Base-by-base conservation (phyloP, 53 echinoderm and acorn worm species). In the Apostichopus leukothele region DNA sequence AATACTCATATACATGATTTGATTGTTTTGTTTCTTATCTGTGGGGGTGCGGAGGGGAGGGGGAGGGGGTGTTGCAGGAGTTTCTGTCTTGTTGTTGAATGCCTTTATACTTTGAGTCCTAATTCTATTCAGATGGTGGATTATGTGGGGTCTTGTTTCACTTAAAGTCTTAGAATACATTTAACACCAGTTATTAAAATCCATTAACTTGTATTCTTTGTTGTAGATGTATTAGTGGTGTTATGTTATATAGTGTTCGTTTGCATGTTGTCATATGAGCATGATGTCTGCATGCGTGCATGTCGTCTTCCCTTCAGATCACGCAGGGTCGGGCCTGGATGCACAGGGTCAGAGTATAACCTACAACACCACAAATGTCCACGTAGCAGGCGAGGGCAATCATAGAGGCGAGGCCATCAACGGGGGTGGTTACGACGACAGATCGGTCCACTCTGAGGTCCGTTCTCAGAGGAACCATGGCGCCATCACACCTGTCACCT, bases 341-440 rank as follows among this genome's bases (percentile, higher is more conserved):
- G 23, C 88, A 90, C 25, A 89, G 87, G 77, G 91, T 91, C 67
- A 85, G 68, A 91, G 63, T 75, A 91, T 94, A 53, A 94, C 91
- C 88, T 93, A 93, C 93, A 93, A 94, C 91, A 91, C 94, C 18
- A 94, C 94, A 78, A 94, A 94, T 73, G 88, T 94, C 90, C 94
- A 90, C 52, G 88, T 94, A 0, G 91, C 93, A 50, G 93, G 91
- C 74, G 90, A 91, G 1, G 87, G 78, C 27, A 89, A 90, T 52
- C 80, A 81, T 5, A 20, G 81, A 8, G 21, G 22, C 6, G 92
- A 90, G 53, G 83, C 61, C 39, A 21, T 57, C 61, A 91, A 89
- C 23, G 89, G 54, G 68, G 89, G 87, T 9, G 89, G 79, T 53
- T 88, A 93, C 39, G 91, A 89, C 60, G 86, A 84, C 54, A 5